Evolutionary conservation across 2,888 invertebrate genomes (phyloP).

Genomic region (Gonocerus acuteangulatus): DNA sequence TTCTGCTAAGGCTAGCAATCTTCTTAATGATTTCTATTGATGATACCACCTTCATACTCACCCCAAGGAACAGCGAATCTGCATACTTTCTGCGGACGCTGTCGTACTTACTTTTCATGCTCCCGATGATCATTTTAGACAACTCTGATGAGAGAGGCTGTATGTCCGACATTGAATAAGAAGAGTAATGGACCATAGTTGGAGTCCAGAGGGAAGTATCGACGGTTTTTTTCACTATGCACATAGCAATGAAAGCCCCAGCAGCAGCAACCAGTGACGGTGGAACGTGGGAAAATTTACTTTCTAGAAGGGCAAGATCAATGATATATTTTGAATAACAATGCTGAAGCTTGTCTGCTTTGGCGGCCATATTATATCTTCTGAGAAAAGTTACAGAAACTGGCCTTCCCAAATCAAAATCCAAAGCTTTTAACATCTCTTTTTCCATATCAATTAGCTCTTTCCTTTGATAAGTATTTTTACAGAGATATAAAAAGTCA

Average conservation of each 20-base stretch:
- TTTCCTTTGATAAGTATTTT: slow-evolving; percentile 11
- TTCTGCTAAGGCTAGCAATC: neutral
- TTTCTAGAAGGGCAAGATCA: slow-evolving; percentile 75
- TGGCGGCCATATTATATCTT: slow-evolving; percentile 28
- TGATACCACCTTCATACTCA: slow-evolving; percentile 8
- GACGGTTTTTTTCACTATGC: slow-evolving; percentile 41
- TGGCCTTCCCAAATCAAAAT: slow-evolving; percentile 26
- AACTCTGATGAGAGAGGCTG: slow-evolving; percentile 60
- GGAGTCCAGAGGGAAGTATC: slow-evolving; percentile 54
- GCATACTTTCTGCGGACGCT: slow-evolving; percentile 20
- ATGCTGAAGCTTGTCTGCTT: slow-evolving; percentile 61
- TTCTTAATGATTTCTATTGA: slow-evolving; percentile 8
- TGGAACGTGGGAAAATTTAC: slow-evolving; percentile 63
- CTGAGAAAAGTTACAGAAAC: slow-evolving; percentile 27
- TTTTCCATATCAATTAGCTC: slow-evolving; percentile 27
- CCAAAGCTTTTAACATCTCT: slow-evolving; percentile 16
- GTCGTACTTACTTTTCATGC: neutral
- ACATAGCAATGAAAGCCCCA: slow-evolving; percentile 66
- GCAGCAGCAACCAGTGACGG: slow-evolving; percentile 81
- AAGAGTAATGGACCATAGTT: slow-evolving; percentile 67
- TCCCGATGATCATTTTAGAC: slow-evolving; percentile 44
- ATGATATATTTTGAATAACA: slow-evolving; percentile 84
- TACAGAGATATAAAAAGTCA: slow-evolving; percentile 86
- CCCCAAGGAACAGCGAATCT: neutral
- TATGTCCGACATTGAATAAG: slow-evolving; percentile 61